Base-by-base conservation (phyloP, 1,140 invertebrate genomes). In the Apis laboriosa region DNA sequence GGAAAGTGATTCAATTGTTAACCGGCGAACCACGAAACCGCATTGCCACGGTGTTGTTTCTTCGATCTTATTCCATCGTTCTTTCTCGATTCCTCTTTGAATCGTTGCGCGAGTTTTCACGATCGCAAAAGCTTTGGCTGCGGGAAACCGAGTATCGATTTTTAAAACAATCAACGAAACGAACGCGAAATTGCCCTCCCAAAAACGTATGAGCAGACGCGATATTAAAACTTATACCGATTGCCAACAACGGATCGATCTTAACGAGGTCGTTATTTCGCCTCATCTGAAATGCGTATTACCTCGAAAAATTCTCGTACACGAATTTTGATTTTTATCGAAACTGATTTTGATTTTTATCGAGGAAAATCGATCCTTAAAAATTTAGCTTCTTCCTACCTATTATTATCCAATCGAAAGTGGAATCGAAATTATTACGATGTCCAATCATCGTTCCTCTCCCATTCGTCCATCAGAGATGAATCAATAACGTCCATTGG, bases 91-190 rank as follows among this genome's bases (percentile, higher is more conserved):
- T 43, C 34, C 34, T 43, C 34, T 43, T 43, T 43, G 34, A 43
- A 43, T 43, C 34, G 34, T 43, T 43, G 19, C 43, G 9, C 19
- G 43, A 51, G 66, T 49, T 68, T 51, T 68, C 66, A 68, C 9
- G 28, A 73, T 58, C 72, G 71, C 79, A 66, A 83, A 66, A 86
- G 72, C 51, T 83, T 76, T 28, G 53, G n/a, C 67, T 75, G 49
- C 21, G 34, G n/a, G 24, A 24, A 24, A 24, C 24, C 24, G 24
- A 24, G 1, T 21, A 34, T 56, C 53, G 53, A 67, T 64, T 49
- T 24, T 19, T 9, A 34, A 21, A 21, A 15, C 55, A n/a, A 51
- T 19, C 61, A 71, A 4, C 5, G 43, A 56, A 43, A 61, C 77
- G 43, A 12, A 34, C n/a, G 12, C 55, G 68, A 77, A 43, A 43